Conservation (phyloP, 92 coral and sea anemone species). For the Paragorgia papillata region DNA sequence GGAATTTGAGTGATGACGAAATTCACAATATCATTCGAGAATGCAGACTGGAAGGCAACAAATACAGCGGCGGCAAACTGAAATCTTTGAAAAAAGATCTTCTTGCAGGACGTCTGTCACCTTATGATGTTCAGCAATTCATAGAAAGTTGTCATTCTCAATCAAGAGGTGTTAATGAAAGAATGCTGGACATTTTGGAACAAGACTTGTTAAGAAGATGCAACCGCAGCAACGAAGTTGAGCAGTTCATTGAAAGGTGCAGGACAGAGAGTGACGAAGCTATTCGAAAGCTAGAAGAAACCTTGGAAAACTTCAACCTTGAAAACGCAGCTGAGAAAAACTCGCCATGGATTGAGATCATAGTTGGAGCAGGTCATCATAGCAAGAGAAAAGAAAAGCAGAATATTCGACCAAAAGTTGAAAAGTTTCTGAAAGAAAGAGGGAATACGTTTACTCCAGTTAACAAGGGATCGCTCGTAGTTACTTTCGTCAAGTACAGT, state of each 20-base stretch:
- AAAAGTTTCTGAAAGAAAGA: conserved; percentile 33
- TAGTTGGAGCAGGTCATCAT: conserved; percentile 73
- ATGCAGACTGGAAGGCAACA: not conserved
- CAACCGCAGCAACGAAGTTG: conserved; percentile 17
- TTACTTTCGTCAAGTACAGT: conserved; percentile 45
- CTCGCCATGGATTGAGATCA: conserved; percentile 66
- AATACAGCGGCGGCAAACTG: not conserved
- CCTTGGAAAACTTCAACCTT: conserved; percentile 33
- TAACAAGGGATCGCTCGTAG: conserved; percentile 60
- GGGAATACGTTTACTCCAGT: conserved; percentile 2
- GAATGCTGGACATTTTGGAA: not conserved
- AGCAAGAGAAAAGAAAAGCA: conserved; percentile 35
- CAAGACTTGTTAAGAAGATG: conserved; percentile 3
- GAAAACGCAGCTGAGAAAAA: conserved; percentile 13
- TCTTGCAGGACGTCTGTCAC: not conserved
- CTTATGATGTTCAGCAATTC: not conserved
- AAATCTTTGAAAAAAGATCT: conserved; percentile 1
- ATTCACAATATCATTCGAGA: not conserved
- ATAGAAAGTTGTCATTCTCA: not conserved
- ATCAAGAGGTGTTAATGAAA: not conserved
- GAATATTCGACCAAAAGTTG: conserved; percentile 65
- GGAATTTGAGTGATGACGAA: conserved; percentile 12
- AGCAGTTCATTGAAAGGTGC: conserved; percentile 23
- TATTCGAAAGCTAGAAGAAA: conserved; percentile 51
- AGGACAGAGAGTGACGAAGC: conserved; percentile 61